Evolutionary conservation across 2,888 invertebrate genomes (phyloP).

Genomic region (Plusia festucae): DNA sequence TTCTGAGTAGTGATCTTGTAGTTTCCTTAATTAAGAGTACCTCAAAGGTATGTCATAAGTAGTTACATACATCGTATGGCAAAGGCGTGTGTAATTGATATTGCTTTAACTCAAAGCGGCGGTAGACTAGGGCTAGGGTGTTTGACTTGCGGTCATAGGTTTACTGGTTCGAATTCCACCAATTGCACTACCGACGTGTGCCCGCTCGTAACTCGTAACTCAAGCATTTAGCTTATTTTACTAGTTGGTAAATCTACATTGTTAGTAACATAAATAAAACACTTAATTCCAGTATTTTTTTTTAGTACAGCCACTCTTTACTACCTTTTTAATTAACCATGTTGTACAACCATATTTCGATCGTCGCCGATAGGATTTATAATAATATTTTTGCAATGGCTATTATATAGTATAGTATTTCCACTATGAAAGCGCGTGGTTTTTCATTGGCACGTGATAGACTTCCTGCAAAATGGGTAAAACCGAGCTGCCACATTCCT

Average conservation of each 20-base stretch:
- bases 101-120: not conserved
- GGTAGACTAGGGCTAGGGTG: too few species aligned
- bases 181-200: too few species aligned
- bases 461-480: constrained; percentile 8
- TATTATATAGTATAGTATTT: too few species aligned
- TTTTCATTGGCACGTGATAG: constrained; percentile 6
- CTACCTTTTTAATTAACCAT: not conserved
- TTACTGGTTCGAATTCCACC: too few species aligned
- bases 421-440: not conserved
- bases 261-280: too few species aligned
- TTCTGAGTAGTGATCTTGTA: not conserved
- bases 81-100: too few species aligned
- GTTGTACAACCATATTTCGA: not conserved
- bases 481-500: too few species aligned
- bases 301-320: not conserved
- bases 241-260: too few species aligned
- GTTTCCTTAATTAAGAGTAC: not conserved
- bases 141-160: too few species aligned
- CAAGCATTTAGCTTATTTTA: too few species aligned
- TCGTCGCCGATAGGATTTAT: not conserved
- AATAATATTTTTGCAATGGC: not conserved
- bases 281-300: not conserved
- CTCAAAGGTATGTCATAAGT: not conserved
- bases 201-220: too few species aligned
- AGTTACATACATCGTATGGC: not conserved